Percentiles rank a stretch among this genome's conserved stretches.
phyloP scores from a whole-genome alignment of 2,113 vertebrate species.

The Dendrocopos noguchii region DNA sequence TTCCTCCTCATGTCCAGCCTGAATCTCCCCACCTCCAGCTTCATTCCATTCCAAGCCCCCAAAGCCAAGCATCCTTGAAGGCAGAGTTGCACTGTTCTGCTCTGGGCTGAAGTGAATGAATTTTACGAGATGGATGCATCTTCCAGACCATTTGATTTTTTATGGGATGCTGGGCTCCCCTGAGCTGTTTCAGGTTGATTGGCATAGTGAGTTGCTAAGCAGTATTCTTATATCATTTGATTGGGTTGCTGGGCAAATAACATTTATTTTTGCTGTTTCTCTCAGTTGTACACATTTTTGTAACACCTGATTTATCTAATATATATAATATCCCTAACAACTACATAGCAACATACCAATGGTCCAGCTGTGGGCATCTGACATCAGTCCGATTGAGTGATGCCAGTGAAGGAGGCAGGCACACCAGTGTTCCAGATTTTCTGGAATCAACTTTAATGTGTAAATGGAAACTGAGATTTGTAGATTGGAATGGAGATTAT shows the following conservation, averaged over 20 bases:
- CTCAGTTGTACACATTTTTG: neutral
- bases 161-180: neutral
- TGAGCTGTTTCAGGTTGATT: neutral
- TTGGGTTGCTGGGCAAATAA: neutral
- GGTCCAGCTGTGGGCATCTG: neutral
- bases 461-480: neutral
- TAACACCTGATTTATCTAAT: neutral
- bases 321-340: neutral
- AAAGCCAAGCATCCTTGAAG: rapidly evolving
- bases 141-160: neutral
- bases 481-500: neutral
- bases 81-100: rapidly evolving
- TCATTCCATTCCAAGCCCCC: no score
- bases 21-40: no score
- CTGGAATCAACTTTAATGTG: neutral
- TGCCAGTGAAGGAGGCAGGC: neutral
- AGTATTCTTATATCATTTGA: neutral
- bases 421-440: neutral
- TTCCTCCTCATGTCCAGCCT: no score
- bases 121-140: neutral
- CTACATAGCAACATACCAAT: neutral
- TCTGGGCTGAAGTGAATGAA: neutral
- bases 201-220: neutral
- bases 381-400: neutral
- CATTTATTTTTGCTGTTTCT: neutral